Conservation (phyloP, 2,888 invertebrate genomes). For the Arctia plantaginis region DNA sequence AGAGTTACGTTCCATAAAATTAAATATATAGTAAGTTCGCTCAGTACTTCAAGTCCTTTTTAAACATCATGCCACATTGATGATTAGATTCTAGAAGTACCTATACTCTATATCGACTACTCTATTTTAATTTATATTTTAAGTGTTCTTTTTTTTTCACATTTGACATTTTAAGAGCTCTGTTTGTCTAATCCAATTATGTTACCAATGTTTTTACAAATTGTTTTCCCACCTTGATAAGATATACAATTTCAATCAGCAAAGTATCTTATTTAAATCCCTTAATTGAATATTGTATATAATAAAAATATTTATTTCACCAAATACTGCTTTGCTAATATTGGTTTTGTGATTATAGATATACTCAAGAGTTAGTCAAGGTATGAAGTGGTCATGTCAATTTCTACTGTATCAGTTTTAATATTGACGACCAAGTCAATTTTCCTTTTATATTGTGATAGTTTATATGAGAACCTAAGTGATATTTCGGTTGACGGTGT, state of each 20-base stretch:
- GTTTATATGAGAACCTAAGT: constrained; percentile 67
- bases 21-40: background rate
- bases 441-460: constrained; percentile 82
- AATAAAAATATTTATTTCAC: constrained; percentile 32
- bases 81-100: constrained; percentile 9
- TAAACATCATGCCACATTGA: background rate
- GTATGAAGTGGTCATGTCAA: constrained; percentile 49
- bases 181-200: constrained; percentile 20
- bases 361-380: constrained; percentile 25
- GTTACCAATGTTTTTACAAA: constrained; percentile 35
- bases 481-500: constrained; percentile 81
- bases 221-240: constrained; percentile 41
- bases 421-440: constrained; percentile 59
- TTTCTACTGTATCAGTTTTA: constrained; percentile 37
- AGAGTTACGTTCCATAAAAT: background rate
- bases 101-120: background rate
- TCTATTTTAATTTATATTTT: constrained; percentile 29
- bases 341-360: constrained; percentile 31
- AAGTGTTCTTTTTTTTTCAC: constrained; percentile 29
- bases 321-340: constrained; percentile 18
- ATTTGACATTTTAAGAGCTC: constrained; percentile 12
- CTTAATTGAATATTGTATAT: constrained; percentile 25
- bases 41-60: constrained; percentile 4
- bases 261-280: constrained; percentile 10
- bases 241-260: constrained; percentile 6